Percentiles rank a stretch among this genome's conserved stretches.
phyloP scores from a whole-genome alignment of 2,113 vertebrate genomes.

The Nestor notabilis region DNA sequence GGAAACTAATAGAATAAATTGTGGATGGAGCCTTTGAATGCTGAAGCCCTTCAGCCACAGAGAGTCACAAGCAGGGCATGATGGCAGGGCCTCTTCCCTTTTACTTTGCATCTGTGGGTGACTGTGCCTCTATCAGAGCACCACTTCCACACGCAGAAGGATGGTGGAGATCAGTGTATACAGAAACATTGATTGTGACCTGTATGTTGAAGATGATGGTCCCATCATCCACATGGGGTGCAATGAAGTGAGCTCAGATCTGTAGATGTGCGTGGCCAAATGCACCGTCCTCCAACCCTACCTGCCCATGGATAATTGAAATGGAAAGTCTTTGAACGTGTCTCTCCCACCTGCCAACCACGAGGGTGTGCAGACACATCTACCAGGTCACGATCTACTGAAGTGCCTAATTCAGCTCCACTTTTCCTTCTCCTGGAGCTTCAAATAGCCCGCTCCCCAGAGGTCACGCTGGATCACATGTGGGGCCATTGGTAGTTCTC shows the following conservation, averaged over 20 bases:
- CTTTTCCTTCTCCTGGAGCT: neutral
- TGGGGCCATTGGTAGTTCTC: neutral
- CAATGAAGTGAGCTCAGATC: neutral
- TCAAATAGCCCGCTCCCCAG: neutral
- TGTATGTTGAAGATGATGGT: neutral
- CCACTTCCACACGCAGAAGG: neutral
- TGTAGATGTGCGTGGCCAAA: neutral
- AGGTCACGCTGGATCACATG: neutral
- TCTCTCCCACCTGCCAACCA: neutral
- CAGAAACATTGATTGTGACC: neutral
- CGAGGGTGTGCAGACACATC: neutral
- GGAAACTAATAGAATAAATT: neutral
- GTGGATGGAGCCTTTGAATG: neutral
- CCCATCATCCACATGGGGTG: neutral
- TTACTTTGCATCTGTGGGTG: neutral
- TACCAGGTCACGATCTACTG: neutral
- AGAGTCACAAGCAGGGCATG: accelerated
- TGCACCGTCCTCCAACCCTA: neutral
- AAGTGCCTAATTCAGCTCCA: neutral
- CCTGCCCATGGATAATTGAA: neutral
- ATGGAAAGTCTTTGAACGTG: neutral
- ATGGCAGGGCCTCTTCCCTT: neutral
- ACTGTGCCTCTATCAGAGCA: neutral
- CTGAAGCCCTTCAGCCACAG: neutral
- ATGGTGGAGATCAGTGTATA: neutral